Evolutionary conservation across 2,113 vertebrate species (phyloP), one percentile per base, ranked within the genome.

Genomic region (Eira barbara): DNA sequence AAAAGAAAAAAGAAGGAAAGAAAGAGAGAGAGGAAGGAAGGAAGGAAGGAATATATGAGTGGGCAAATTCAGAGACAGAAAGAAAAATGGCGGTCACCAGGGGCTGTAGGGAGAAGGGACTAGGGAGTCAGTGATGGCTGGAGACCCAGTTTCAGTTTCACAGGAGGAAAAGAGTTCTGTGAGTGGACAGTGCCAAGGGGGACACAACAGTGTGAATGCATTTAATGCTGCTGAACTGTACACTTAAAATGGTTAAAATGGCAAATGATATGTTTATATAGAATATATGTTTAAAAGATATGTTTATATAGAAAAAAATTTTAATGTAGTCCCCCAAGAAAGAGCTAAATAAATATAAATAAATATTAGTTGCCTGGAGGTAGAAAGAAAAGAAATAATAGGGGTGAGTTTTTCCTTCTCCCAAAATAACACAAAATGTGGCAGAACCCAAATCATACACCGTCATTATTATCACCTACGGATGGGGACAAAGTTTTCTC

Each of bases 21-120:
- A 6, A 4, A 4, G 2, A 20, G 10, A 0, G 6, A 34, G 4
- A 42, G 20, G 1, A 27, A 21, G 9, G 11, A 36, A 3, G 6
- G 23, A 17, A 14, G 2, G 13, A 7, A 12, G 7, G 2, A 6
- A 42, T 42, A 42, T 42, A 42, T 42, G 39, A 42, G 39, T 42
- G 39, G 39, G 39, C 47, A 49, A 49, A 49, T 49, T 49, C 47
- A 45, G 39, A 73, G 20, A 76, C 57, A 55, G 61, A 76, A 83
- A 79, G 8, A 20, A 12, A n/a, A 74, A 52, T 34, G 76, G 39
- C 15, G 4, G 3, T 5, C 45, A 4, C 69, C 67, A 27, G 42
- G 47, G 36, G 2, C 12, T 11, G 25, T 23, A 0, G 23, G 34
- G 18, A 93, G 20, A 23, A 15, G 57, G 12, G 2, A 36, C 13